Evolutionary conservation across 37 sponge, comb jelly and placozoan genomes (phyloP), one percentile per base, ranked within the genome.

Genomic region (Geodia barretti): DNA sequence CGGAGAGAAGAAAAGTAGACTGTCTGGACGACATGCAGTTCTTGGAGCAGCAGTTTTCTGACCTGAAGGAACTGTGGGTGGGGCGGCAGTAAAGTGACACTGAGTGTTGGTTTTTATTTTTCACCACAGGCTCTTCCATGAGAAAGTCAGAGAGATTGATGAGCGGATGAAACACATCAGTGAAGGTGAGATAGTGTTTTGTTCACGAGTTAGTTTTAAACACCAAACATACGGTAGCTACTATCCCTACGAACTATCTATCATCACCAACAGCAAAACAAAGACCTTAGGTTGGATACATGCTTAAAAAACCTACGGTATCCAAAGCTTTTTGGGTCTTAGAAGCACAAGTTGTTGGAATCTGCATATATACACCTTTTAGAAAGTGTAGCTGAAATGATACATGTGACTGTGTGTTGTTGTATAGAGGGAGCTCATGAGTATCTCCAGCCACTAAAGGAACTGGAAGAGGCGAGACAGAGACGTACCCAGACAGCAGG

Each of bases 21-120:
- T 88, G 83, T 38, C 72, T 88, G 21, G 78, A 88, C 31, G 88
- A 88, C 31, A 82, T 88, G 41, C 77, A 76, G 61, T 80, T 37
- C 39, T 65, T 88, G 7, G 88, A 88, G 33, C 83, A 88, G 43
- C 88, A 88, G 83, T 88, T 88, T 42, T 62, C 78, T 20, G 88
- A 88, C 71, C 72, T 88, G 23, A 88, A 82, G 59, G 83, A 88
- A 60, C 41, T 77, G 88, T 88, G 71, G 70, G 87, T 43, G 19
- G 28, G 24, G 0, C 1, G 2, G 1, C n/a, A 41, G 62, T 41
- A 59, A 36, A 42, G 23, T 75, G 7, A 58, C 31, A 41, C 28
- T 20, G 23, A 9, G 41, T n/a, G n/a, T n/a, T n/a, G n/a, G 3
- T 1, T 4, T 4, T 72, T 0, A 39, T 60, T 29, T 43, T 9